These are phyloP conservation scores for Pteronotus mesoamericanus DNA, from an alignment of 2,797 vertebrate genomes.

Conservation along the genomic window DNA sequence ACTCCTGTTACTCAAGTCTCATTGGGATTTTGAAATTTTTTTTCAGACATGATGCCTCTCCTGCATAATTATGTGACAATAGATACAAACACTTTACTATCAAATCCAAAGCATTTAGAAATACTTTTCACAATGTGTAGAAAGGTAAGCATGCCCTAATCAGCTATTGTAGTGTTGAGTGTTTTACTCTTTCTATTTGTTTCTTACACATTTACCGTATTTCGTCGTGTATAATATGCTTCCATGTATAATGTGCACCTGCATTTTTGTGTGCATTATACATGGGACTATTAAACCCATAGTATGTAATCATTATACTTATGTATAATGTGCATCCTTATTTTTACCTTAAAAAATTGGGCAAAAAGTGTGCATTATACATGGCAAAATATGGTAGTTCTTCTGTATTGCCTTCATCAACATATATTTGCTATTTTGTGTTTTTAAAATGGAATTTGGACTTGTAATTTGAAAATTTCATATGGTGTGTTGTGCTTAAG, in stretches of 20 bases:
- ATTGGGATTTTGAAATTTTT: conserved; percentile 56
- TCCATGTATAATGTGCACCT: too few relatives aligned
- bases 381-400: neutral
- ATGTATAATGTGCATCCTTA: too few relatives aligned
- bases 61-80: conserved; percentile 98
- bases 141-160: conserved; percentile 86
- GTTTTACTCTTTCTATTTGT: neutral
- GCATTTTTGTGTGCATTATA: too few relatives aligned
- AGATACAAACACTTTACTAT: conserved; percentile 93
- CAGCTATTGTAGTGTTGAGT: neutral
- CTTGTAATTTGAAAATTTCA: neutral
- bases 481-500: neutral
- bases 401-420: neutral
- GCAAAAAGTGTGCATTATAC: too few relatives aligned
- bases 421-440: neutral
- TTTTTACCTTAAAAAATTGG: too few relatives aligned
- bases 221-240: too few relatives aligned
- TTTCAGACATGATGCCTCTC: conserved; percentile 98
- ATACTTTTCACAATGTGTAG: conserved; percentile 98
- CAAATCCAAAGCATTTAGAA: conserved; percentile 94
- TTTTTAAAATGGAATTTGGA: neutral
- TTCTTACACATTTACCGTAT: neutral
- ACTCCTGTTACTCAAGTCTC: neutral
- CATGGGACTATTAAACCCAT: too few relatives aligned
- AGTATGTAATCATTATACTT: too few relatives aligned